Conservation (phyloP, 2,113 vertebrate genomes). For the Chionodraco myersi region DNA sequence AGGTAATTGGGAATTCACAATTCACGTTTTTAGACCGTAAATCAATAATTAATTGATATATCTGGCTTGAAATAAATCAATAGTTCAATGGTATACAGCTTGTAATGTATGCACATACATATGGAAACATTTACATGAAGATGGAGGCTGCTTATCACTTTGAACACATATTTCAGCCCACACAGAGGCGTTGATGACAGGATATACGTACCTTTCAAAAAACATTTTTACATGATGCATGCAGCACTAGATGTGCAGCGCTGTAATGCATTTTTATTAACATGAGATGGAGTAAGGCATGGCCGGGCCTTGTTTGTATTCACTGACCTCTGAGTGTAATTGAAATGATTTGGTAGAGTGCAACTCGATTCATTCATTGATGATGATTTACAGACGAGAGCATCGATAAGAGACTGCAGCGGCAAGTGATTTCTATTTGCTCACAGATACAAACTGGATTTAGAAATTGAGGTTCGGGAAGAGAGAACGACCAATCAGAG, state of each 20-base stretch:
- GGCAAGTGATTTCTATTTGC: constrained; percentile 29
- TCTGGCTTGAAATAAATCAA: not conserved
- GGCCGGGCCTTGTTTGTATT: constrained; percentile 27
- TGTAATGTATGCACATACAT: not conserved
- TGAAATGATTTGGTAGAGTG: constrained; percentile 53
- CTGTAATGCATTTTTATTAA: constrained; percentile 26
- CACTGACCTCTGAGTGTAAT: constrained; percentile 58
- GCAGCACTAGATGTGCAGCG: not conserved
- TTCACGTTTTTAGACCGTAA: too few species aligned
- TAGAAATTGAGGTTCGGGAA: constrained; percentile 30
- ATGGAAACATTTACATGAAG: not conserved
- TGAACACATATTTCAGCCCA: constrained; percentile 14
- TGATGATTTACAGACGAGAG: constrained; percentile 35
- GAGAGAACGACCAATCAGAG: constrained; percentile 27
- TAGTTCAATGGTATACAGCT: not conserved
- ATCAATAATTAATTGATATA: too few species aligned
- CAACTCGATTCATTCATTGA: constrained; percentile 45
- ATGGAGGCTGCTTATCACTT: not conserved
- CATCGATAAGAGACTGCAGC: constrained; percentile 20
- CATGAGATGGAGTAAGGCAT: constrained; percentile 11
- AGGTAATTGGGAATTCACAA: too few species aligned
- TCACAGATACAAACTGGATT: constrained; percentile 52
- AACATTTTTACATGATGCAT: constrained; percentile 25
- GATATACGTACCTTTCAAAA: constrained; percentile 29
- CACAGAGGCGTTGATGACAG: constrained; percentile 3